Evolutionary conservation across 1,140 invertebrate genomes (phyloP), one percentile per base, ranked within the genome.

Genomic region (Drosophila miranda): DNA sequence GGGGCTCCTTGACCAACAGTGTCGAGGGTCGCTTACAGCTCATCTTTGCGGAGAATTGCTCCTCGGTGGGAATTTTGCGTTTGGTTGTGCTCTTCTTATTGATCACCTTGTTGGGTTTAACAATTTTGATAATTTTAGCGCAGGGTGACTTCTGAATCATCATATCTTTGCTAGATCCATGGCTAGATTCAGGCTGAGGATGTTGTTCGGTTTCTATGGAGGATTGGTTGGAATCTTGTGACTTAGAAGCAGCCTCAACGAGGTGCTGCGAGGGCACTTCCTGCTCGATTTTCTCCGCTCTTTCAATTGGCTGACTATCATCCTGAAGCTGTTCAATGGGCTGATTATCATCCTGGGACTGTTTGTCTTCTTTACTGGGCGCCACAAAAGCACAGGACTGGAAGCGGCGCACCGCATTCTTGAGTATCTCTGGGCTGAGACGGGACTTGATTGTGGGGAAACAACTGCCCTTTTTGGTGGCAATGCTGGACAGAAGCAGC

Each of bases 31-130:
- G 64, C 23, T 83, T 78, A 0, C 44, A 19, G 9, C 45, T 58
- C 21, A 73, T 19, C n/a, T 8, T 30, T 2, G 56, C 6, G 19
- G 19, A 6, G 43, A 19, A 46, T 56, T 44, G 1, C 11, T 34
- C 45, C 43, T 34, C 56, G 8, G 16, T 52, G n/a, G 56, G 44
- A 6, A 66, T 28, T 16, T 89, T 89, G 14, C 84, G 62, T 19
- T 89, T 87, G 4, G 57, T 49, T 3, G 74, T 71, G 11, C 81
- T 67, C 70, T 80, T 88, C 48, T 78, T 82, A 49, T 90, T 90
- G 3, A 90, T 90, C 2, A 90, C 79, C 50, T 90, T 90, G 44
- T 90, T 90, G 11, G 89, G 89, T 23, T 90, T 90, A 0, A 90
- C 75, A 48, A 90, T 90, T 60, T 90, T 90, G 0, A 83, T 86